These are phyloP conservation scores for Corynorhinus townsendii DNA, from an alignment of 2,113 vertebrate species.

Conservation along the genomic window DNA sequence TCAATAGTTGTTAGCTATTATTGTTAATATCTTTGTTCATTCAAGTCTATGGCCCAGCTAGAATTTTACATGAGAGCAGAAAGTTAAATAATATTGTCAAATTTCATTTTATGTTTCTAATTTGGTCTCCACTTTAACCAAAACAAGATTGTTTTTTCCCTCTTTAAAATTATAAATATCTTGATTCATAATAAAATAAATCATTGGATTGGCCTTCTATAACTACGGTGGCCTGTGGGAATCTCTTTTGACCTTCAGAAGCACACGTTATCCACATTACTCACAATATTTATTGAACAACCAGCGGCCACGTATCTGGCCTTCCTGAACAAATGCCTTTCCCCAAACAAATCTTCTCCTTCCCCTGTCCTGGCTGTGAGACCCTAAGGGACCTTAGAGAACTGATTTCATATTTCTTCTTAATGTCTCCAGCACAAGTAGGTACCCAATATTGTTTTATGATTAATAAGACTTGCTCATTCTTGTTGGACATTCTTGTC, in stretches of 20 bases:
- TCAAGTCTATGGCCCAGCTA: not conserved
- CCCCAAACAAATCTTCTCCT: not conserved
- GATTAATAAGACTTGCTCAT: not conserved
- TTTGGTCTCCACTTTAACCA: slow-evolving; percentile 9
- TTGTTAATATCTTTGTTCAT: not conserved
- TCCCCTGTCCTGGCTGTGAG: not conserved
- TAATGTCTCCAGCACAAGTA: not conserved
- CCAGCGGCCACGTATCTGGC: not conserved
- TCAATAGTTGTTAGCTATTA: not conserved
- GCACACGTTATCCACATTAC: not conserved
- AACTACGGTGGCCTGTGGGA: not conserved
- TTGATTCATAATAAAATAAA: slow-evolving; percentile 27
- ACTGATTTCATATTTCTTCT: not conserved
- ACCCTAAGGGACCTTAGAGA: not conserved
- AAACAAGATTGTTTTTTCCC: not conserved
- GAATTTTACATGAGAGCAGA: slow-evolving; percentile 14
- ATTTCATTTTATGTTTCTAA: slow-evolving; percentile 23
- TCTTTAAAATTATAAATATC: slow-evolving; percentile 27
- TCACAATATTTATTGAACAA: not conserved
- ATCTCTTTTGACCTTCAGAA: not conserved
- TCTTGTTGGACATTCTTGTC: not conserved
- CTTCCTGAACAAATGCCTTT: not conserved
- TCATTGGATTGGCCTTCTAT: not conserved
- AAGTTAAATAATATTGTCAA: not conserved
- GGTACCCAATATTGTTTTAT: not conserved